These are phyloP conservation scores for Spisula solida DNA, from an alignment of 2,888 invertebrate genomes.

Conservation along the genomic window DNA sequence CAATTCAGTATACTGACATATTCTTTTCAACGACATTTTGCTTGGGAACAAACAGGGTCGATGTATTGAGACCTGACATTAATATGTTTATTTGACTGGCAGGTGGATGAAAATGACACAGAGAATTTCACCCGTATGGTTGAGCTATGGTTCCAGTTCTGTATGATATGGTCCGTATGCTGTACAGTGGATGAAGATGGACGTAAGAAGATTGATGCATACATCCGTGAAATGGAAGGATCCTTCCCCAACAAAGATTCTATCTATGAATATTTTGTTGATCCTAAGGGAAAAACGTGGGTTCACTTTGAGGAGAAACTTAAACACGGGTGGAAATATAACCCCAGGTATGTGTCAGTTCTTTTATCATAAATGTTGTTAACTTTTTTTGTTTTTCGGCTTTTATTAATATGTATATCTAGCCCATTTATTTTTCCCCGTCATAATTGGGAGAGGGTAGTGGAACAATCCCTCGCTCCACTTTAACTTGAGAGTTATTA, in stretches of 20 bases:
- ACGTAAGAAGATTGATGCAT: conserved; percentile 88
- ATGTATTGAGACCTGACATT: no score
- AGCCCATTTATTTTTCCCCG: no score
- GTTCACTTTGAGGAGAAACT: conserved; percentile 94
- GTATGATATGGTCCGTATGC: conserved; percentile 88
- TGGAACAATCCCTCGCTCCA: no score
- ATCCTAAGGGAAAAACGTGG: conserved; percentile 91
- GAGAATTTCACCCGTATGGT: conserved; percentile 86
- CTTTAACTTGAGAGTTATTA: no score
- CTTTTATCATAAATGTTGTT: neutral
- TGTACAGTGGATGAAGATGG: conserved; percentile 88
- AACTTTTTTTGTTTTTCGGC: no score
- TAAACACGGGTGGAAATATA: conserved; percentile 92
- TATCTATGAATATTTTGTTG: conserved; percentile 96
- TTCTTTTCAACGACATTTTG: no score
- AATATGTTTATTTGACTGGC: neutral
- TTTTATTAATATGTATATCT: no score
- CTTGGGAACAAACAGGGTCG: no score
- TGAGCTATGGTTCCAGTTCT: conserved; percentile 88
- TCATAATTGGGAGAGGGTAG: no score
- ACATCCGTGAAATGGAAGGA: conserved; percentile 87
- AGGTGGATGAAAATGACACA: conserved; percentile 84
- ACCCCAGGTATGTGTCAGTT: conserved; percentile 89
- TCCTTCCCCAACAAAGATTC: conserved; percentile 95
- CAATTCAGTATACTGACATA: no score